Percentiles rank a stretch among this genome's conserved stretches.
Evolutionary conservation across 2,113 vertebrate genomes (phyloP).

Genomic region (Coregonus clupeaformis): DNA sequence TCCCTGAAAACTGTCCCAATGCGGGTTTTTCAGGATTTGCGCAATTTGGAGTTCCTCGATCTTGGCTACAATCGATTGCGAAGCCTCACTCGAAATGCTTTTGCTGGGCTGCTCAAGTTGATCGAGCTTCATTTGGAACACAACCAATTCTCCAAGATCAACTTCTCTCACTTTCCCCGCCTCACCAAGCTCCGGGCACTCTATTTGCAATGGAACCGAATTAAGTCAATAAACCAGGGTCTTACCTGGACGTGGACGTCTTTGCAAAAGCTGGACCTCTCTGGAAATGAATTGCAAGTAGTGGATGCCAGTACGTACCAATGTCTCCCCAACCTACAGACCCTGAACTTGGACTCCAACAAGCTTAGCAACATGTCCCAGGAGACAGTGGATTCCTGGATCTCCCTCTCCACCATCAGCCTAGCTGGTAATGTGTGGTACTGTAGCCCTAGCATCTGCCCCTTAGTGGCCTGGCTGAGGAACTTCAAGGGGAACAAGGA

Average conservation of each 20-base stretch:
- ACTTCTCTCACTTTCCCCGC: conserved; percentile 93
- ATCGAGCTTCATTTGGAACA: conserved; percentile 96
- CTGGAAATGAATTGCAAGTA: conserved; percentile 89
- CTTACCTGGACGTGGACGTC: conserved; percentile 97
- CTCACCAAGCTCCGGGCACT: conserved; percentile 92
- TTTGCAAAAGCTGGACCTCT: conserved; percentile 95
- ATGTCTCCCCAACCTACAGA: conserved; percentile 93
- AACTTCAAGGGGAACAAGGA: conserved; percentile 95
- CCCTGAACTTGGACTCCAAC: conserved; percentile 96
- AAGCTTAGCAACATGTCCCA: conserved; percentile 94
- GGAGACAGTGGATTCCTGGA: conserved; percentile 89
- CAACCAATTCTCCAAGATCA: conserved; percentile 97
- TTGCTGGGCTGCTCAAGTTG: conserved; percentile 91
- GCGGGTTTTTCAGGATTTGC: conserved; percentile 93
- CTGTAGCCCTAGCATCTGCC: conserved; percentile 91
- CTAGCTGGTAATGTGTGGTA: conserved; percentile 95
- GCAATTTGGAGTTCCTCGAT: conserved; percentile 95
- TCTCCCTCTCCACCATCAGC: conserved; percentile 93
- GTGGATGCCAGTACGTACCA: conserved; percentile 89
- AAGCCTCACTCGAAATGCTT: conserved; percentile 91
- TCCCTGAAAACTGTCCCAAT: conserved; percentile 89
- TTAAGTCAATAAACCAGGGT: conserved; percentile 88
- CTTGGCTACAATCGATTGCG: conserved; percentile 94
- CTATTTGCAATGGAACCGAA: conserved; percentile 95
- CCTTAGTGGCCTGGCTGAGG: conserved; percentile 91